A percentile compares a stretch with the other conserved stretches of the same genome.
phyloP scores from a whole-genome alignment of 2,113 vertebrate genomes.

The Pelecanoides urinatrix region DNA sequence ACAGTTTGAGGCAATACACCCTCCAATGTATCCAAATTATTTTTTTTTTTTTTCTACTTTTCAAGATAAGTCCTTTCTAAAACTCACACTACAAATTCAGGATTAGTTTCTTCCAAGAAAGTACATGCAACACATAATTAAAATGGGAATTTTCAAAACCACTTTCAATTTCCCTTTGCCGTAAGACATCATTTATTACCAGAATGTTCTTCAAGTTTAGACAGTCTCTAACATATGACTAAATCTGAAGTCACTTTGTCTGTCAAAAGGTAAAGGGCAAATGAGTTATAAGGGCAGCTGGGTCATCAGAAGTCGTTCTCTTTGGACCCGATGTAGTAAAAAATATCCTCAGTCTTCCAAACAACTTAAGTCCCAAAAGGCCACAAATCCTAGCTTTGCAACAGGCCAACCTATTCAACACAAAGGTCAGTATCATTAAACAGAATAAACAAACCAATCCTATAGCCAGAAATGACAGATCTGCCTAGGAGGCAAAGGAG shows the following conservation, averaged over 20 bases:
- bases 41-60: neutral
- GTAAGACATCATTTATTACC: neutral
- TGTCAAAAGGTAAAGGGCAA: constrained; percentile 55
- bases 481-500: neutral
- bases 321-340: neutral
- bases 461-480: constrained; percentile 16
- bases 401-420: constrained; percentile 31
- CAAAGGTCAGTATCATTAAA: constrained; percentile 69
- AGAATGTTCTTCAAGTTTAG: neutral
- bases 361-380: constrained; percentile 7
- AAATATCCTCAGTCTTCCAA: constrained; percentile 12
- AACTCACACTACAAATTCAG: neutral
- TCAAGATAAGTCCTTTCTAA: neutral
- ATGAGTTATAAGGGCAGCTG: constrained; percentile 30
- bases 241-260: constrained; percentile 35
- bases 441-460: constrained; percentile 36
- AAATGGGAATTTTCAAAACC: neutral
- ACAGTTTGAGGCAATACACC: neutral
- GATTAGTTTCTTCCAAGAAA: neutral
- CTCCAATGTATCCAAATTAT: neutral
- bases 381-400: constrained; percentile 26
- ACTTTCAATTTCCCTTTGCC: neutral
- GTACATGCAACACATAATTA: neutral
- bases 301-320: constrained; percentile 8
- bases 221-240: neutral